Conservation (phyloP, 2,888 invertebrate species). For the Pandemis cinnamomeana region DNA sequence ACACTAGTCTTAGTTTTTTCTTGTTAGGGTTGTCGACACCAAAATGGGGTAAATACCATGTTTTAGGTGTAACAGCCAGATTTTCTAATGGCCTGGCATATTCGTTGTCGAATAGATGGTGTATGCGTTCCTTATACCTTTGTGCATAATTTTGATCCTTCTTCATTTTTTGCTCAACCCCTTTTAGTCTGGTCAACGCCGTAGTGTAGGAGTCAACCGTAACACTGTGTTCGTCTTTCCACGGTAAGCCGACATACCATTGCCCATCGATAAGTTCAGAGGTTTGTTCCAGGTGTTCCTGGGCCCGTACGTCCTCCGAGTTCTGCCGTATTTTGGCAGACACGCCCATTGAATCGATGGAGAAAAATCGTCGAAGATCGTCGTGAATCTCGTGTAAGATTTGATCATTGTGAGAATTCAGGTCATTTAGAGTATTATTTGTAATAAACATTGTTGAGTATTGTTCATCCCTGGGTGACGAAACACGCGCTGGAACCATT, state of each 20-base stretch:
- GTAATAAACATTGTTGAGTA: neutral
- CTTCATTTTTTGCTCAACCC: constrained; percentile 45
- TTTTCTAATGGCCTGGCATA: constrained; percentile 42
- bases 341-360: neutral
- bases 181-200: constrained; percentile 43
- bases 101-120: constrained; percentile 46
- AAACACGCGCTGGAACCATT: neutral
- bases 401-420: no score
- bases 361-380: neutral
- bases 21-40: constrained; percentile 48
- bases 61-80: neutral
- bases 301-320: constrained; percentile 23
- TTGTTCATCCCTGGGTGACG: neutral
- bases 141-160: constrained; percentile 32
- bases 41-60: constrained; percentile 50
- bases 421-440: neutral
- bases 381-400: neutral
- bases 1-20: constrained; percentile 45
- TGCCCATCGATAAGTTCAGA: constrained; percentile 37
- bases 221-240: constrained; percentile 41
- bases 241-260: constrained; percentile 48
- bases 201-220: constrained; percentile 44
- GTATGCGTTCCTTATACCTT: constrained; percentile 44
- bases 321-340: neutral
- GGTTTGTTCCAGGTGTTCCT: constrained; percentile 41